Evolutionary conservation across 2,113 vertebrate genomes (phyloP), one percentile per base, ranked within the genome.

Genomic region (Pangasianodon gigas): DNA sequence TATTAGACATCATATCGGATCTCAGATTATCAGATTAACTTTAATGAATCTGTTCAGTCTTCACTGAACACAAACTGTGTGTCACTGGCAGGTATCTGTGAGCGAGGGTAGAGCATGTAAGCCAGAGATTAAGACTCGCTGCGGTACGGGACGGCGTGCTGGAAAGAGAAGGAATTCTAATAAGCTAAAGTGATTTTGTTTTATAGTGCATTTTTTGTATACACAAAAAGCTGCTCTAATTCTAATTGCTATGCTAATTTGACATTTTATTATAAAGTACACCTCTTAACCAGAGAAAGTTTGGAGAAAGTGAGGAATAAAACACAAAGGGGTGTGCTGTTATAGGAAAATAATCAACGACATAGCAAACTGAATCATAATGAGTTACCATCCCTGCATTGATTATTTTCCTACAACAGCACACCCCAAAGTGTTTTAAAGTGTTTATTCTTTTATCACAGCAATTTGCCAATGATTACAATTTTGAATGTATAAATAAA

Each of bases 1-100:
- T 37, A 90, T 89, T 88, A 83, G 86, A 88, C 89, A 86, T 79
- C 85, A 82, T 71, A 92, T 88, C 88, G 48, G 75, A 85, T 84
- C 91, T 83, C 56, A 80, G 89, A 90, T 87, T 69, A 87, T 54
- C 71, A 71, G 91, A 91, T 91, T 87, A 89, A 37, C 67, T 18
- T 86, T 83, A 89, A 92, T 77, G 87, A 90, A 87, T 74, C 88
- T 79, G 87, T 82, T 54, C 13, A 14, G 75, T 71, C 88, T 87
- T 67, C 80, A 84, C 10, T 8, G 48, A 54, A 67, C 21, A 67
- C 79, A 79, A 86, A 46, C 54, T n/a, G 60, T 26, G 75, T 44
- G 21, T 10, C 37, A 86, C 65, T 4, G 44, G 44, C 21, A 87
- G 58, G 81, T 52, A 69, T 62, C 52, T 62, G 71, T 46, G 60